phyloP scores from a whole-genome alignment of 1,140 invertebrate genomes.

The Plectrocnemia conspersa region DNA sequence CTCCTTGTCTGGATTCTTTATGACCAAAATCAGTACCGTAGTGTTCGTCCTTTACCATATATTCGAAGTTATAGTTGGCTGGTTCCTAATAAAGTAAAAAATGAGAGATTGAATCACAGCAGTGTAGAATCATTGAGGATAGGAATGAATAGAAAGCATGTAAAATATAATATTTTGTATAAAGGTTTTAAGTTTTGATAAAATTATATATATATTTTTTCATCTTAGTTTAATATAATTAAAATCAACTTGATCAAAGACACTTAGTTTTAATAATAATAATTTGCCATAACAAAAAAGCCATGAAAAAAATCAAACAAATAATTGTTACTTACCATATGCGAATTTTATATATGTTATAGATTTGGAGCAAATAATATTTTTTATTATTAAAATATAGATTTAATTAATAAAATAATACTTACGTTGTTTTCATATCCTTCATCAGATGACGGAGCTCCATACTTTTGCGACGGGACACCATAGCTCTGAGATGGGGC shows the following conservation, averaged over 20 bases:
- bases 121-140: no score
- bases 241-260: no score
- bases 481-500: slow-evolving; percentile 17
- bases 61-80: slow-evolving; percentile 71
- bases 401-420: slow-evolving; percentile 3
- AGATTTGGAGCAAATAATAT: no score
- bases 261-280: no score
- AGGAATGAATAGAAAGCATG: no score
- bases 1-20: slow-evolving; percentile 63
- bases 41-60: slow-evolving; percentile 64
- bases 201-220: no score
- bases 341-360: no score
- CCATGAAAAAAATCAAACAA: no score
- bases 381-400: slow-evolving; percentile 7
- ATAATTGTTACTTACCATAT: no score
- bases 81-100: slow-evolving; percentile 45
- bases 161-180: no score
- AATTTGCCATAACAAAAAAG: no score
- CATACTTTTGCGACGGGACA: slow-evolving; percentile 33
- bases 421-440: slow-evolving; percentile 40
- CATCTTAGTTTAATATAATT: neutral
- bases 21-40: slow-evolving; percentile 69
- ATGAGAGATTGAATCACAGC: slow-evolving; percentile 1
- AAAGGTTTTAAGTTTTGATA: no score
- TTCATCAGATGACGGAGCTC: slow-evolving; percentile 34